Conservation (phyloP, 2,888 invertebrate species). For the Keiferia lycopersicella region DNA sequence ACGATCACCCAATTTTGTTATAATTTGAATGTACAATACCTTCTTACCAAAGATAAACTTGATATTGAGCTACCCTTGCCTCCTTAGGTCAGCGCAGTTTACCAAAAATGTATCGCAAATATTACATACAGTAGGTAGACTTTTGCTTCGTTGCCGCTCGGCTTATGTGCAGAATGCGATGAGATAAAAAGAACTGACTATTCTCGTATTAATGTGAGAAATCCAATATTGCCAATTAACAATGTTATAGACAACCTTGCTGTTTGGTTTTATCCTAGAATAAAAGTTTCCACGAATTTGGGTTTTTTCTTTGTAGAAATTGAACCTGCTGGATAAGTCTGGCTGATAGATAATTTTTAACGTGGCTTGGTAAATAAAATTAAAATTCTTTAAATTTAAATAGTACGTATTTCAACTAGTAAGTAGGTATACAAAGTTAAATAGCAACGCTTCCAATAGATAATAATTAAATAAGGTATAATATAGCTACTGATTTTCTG, state of each 20-base stretch:
- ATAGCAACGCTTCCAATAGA: neutral
- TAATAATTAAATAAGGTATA: neutral
- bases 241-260: slow-evolving; percentile 7
- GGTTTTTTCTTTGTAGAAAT: neutral
- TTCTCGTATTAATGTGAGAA: neutral
- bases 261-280: slow-evolving; percentile 27
- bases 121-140: neutral
- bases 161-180: neutral
- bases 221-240: slow-evolving; percentile 24
- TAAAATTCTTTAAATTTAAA: too few species aligned
- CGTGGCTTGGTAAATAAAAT: too few species aligned
- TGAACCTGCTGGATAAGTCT: too few species aligned
- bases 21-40: neutral
- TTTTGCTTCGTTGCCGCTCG: neutral
- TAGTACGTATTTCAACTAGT: neutral
- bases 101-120: neutral
- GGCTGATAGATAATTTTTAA: too few species aligned
- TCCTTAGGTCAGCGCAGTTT: neutral
- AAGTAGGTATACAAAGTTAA: neutral
- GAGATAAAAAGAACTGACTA: slow-evolving; percentile 8
- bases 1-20: neutral
- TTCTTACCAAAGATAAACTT: neutral
- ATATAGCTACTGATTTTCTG: neutral
- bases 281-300: slow-evolving; percentile 31
- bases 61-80: neutral